A percentile compares a stretch with the other conserved stretches of the same genome.
These are phyloP conservation scores for Dermochelys coriacea DNA, from an alignment of 2,797 vertebrate species.

Conservation along the genomic window DNA sequence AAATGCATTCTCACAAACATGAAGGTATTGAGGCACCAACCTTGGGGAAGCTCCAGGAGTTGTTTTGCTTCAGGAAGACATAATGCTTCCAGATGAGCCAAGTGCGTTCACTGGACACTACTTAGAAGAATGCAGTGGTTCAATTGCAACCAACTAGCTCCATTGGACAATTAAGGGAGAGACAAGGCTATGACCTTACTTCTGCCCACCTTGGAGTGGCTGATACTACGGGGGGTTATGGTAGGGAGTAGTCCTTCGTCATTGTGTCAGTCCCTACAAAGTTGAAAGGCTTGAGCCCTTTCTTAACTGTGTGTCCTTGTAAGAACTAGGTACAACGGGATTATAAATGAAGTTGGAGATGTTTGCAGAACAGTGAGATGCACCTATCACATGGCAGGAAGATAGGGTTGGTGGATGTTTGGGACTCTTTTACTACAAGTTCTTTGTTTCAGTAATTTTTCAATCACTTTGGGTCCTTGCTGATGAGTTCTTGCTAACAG, in stretches of 20 bases:
- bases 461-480: constrained; percentile 64
- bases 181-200: too few species aligned
- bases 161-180: too few species aligned
- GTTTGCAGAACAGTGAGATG: neutral
- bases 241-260: too few species aligned
- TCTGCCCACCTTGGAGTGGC: too few species aligned
- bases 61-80: neutral
- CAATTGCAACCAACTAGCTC: too few species aligned
- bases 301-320: neutral
- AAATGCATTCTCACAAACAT: neutral
- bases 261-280: too few species aligned
- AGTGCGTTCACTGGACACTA: too few species aligned
- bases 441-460: constrained; percentile 45
- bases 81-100: too few species aligned
- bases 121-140: too few species aligned
- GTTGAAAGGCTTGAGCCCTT: neutral
- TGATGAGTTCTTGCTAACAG: constrained; percentile 44
- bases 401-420: neutral
- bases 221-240: too few species aligned
- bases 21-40: neutral
- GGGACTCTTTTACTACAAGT: neutral
- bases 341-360: constrained; percentile 20
- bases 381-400: constrained; percentile 30
- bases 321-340: constrained; percentile 1
- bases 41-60: too few species aligned